phyloP scores from a whole-genome alignment of 2,113 vertebrate species.

The Tamias sibiricus region DNA sequence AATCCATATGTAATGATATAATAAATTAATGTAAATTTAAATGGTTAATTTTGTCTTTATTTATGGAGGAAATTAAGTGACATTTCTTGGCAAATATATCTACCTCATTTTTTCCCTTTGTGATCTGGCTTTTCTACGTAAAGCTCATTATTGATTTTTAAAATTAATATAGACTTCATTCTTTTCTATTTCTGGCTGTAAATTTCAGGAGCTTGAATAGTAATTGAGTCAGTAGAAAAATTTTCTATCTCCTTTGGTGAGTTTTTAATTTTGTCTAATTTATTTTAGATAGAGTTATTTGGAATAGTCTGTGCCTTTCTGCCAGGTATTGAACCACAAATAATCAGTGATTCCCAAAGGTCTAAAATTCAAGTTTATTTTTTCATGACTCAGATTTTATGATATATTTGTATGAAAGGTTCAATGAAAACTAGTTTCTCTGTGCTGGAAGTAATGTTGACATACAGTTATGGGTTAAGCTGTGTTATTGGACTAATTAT shows the following conservation, averaged over 20 bases:
- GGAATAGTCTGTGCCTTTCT: not conserved
- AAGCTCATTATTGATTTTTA: no score
- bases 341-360: not conserved
- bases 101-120: not conserved
- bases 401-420: slow-evolving; percentile 14
- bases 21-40: slow-evolving; percentile 42
- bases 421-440: slow-evolving; percentile 39
- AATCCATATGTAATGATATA: slow-evolving; percentile 51
- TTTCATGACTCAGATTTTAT: not conserved
- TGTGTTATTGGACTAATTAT: slow-evolving; percentile 24
- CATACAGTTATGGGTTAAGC: not conserved
- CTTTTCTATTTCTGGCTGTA: not conserved
- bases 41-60: slow-evolving; percentile 54
- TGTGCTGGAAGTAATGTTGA: not conserved
- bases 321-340: not conserved
- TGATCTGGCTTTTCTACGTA: slow-evolving; percentile 35
- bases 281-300: slow-evolving; percentile 45
- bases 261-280: slow-evolving; percentile 18
- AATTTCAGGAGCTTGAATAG: slow-evolving; percentile 49
- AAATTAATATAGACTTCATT: no score
- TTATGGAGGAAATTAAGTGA: slow-evolving; percentile 41
- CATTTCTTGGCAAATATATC: not conserved
- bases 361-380: slow-evolving; percentile 35
- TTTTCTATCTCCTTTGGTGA: not conserved
- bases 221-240: not conserved